Conservation (phyloP, 2,113 vertebrate genomes). For the Microtus ochrogaster region DNA sequence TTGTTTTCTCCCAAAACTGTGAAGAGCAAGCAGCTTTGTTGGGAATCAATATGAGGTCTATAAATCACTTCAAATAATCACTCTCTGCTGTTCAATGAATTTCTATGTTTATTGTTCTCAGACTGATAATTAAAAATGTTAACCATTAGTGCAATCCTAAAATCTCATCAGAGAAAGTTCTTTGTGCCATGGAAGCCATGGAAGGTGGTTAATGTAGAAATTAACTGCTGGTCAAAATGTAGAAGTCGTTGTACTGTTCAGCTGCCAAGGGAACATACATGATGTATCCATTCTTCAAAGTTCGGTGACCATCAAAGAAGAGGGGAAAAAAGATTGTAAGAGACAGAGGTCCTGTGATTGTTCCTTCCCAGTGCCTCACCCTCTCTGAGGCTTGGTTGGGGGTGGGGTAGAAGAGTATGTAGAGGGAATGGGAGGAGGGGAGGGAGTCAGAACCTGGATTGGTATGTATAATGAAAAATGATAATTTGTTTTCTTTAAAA, state of each 20-base stretch:
- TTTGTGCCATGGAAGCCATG: too few species aligned
- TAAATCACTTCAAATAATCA: not conserved
- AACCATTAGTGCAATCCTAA: not conserved
- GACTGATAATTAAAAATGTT: not conserved
- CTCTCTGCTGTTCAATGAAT: not conserved
- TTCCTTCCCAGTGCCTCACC: too few species aligned
- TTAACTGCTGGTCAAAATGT: not conserved
- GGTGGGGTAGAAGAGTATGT: too few species aligned
- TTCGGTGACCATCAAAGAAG: not conserved
- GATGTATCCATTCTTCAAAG: not conserved
- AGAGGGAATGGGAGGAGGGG: too few species aligned
- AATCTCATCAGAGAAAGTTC: not conserved
- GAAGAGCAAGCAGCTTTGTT: not conserved
- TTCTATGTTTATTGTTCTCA: not conserved
- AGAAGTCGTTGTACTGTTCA: not conserved
- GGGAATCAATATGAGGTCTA: not conserved
- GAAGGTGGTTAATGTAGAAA: not conserved
- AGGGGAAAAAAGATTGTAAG: not conserved
- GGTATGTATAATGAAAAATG: too few species aligned
- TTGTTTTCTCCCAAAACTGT: not conserved
- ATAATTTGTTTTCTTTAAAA: too few species aligned
- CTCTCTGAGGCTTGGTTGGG: too few species aligned
- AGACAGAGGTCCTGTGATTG: too few species aligned
- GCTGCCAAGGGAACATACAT: not conserved
- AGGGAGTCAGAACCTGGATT: too few species aligned